Evolutionary conservation across 2,888 invertebrate species (phyloP).

Genomic region (Apodemia mormo): DNA sequence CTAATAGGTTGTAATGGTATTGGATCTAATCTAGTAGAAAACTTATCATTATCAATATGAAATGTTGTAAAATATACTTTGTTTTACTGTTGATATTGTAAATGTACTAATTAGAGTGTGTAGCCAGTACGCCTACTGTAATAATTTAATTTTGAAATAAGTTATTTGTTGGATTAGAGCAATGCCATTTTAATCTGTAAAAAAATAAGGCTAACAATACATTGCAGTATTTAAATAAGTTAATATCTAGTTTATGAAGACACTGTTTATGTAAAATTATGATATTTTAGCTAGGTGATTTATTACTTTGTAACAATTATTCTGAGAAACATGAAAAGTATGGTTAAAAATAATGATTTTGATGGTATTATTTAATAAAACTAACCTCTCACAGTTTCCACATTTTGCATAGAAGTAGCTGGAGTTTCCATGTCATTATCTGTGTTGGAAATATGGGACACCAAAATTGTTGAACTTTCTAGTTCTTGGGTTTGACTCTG

Average conservation of each 20-base stretch:
- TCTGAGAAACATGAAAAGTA: too few relatives aligned
- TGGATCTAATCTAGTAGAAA: too few relatives aligned
- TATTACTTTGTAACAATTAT: background rate
- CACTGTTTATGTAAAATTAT: background rate
- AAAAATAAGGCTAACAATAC: background rate
- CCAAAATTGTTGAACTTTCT: background rate
- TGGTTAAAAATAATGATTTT: background rate
- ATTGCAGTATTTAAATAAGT: background rate
- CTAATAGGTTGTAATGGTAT: too few relatives aligned
- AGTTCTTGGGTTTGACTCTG: background rate
- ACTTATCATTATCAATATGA: too few relatives aligned
- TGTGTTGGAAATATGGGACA: background rate
- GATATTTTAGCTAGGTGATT: background rate
- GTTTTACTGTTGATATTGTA: too few relatives aligned
- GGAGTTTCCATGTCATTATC: background rate
- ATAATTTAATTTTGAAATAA: background rate
- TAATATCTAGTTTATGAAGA: background rate
- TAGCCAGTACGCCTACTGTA: background rate
- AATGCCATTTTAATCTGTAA: background rate
- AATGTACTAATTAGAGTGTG: too few relatives aligned
- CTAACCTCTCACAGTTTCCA: background rate
- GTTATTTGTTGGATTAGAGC: background rate
- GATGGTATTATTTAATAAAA: background rate
- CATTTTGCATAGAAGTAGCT: background rate
- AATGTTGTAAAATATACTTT: too few relatives aligned